Evolutionary conservation across 2,888 invertebrate species (phyloP), one percentile per base, ranked within the genome.

Genomic region (Thyatira batis): DNA sequence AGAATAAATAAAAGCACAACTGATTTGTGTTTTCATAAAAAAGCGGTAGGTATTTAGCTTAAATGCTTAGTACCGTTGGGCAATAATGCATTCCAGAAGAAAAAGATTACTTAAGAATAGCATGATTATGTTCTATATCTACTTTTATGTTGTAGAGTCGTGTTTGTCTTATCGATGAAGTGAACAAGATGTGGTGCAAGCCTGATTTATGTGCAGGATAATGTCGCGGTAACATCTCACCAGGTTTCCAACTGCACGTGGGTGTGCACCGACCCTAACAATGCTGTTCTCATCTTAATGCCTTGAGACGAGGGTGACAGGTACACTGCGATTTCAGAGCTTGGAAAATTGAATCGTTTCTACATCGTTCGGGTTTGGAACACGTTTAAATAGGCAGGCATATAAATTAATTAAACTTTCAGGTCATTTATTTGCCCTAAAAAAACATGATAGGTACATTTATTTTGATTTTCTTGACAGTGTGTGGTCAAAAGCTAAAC

Each of bases 121-220:
- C 39, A 39, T 39, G 13, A 48, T 27, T 48, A 48, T 10, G 48
- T 20, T 48, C 20, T 48, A 60, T 44, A 59, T 54, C 52, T 51
- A 55, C 52, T 56, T 53, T 43, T 55, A 63, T 61, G 57, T 71
- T 63, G 54, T 71, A 63, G 57, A 67, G 61, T 72, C 69, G 67
- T 67, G 67, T 73, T 69, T 61, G 69, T 70, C 76, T 82, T 80
- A 78, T 79, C 74, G 78, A 79, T 73, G 73, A 74, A 78, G 76
- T 66, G 67, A 66, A 76, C 81, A 73, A 73, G 79, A 78, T 80
- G 75, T 77, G 73, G 74, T 76, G 78, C 79, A 80, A 81, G 74
- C 65, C 71, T 80, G 83, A 85, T 84, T 84, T 84, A 85, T 76
- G 70, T 58, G 55, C 58, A 55, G 78, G 82, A 83, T 81, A 80